Evolutionary conservation across 2,113 vertebrate genomes (phyloP).

Genomic region (Anarhynchus alexandrinus): DNA sequence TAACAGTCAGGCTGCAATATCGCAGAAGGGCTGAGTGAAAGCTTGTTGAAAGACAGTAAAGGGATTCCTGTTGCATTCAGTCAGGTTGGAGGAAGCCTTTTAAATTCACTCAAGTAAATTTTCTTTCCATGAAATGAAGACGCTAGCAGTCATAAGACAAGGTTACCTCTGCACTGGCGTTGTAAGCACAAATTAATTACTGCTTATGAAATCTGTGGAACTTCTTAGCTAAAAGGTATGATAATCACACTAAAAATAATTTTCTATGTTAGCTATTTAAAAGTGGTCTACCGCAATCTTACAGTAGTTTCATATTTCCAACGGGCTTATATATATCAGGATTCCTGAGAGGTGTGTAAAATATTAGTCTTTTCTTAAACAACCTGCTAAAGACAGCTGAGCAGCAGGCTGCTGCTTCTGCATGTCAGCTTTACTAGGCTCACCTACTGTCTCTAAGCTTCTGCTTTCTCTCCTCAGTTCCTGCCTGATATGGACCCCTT

Average conservation of each 20-base stretch:
- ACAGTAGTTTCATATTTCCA: background rate
- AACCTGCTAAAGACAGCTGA: background rate
- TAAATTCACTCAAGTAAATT: background rate
- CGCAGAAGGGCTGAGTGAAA: background rate
- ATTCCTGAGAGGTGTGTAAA: background rate
- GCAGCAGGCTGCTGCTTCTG: background rate
- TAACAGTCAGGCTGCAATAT: background rate
- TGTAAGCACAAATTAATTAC: conserved; percentile 14
- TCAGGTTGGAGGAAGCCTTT: background rate
- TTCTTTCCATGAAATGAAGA: background rate
- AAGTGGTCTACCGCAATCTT: background rate
- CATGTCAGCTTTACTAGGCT: background rate
- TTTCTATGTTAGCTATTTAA: background rate
- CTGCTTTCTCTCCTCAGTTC: background rate
- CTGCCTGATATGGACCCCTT: background rate
- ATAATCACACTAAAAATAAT: background rate
- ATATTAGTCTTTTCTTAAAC: background rate
- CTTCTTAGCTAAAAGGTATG: background rate
- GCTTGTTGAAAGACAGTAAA: background rate
- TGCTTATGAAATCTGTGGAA: background rate
- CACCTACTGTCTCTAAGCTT: background rate
- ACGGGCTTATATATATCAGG: background rate
- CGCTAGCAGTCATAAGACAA: background rate
- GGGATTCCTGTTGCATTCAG: background rate
- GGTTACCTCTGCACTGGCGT: background rate